phyloP scores from a whole-genome alignment of 64 coral and sea anemone genomes.

The Porites australiensis region DNA sequence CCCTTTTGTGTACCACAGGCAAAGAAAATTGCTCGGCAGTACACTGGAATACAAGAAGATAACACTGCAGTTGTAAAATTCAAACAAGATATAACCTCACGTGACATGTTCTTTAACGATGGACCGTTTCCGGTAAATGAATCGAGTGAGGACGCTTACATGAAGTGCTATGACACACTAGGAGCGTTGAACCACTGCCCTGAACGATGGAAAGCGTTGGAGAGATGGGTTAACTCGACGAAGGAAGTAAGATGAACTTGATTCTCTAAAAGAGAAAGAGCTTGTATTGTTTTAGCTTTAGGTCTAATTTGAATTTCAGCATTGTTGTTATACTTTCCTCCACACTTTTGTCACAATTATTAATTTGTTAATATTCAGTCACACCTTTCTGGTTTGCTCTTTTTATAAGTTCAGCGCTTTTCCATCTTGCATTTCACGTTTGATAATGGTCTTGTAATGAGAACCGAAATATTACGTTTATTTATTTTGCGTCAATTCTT shows the following conservation, averaged over 20 bases:
- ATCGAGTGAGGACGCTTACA: constrained; percentile 57
- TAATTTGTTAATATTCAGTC: too few species aligned
- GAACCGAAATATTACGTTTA: too few species aligned
- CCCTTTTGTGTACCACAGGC: constrained; percentile 11
- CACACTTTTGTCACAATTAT: too few species aligned
- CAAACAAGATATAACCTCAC: constrained; percentile 24
- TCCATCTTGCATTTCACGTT: too few species aligned
- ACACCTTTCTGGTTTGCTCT: too few species aligned
- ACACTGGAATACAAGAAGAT: constrained; percentile 53
- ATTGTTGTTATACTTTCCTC: too few species aligned
- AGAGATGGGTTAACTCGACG: constrained; percentile 64
- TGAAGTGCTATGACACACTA: constrained; percentile 33
- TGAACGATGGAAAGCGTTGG: constrained; percentile 44
- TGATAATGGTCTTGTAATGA: too few species aligned
- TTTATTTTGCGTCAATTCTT: too few species aligned
- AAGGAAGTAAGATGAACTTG: constrained; percentile 31
- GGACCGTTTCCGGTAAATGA: constrained; percentile 46
- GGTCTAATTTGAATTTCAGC: too few species aligned
- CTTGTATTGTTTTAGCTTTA: too few species aligned
- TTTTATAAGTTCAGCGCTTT: too few species aligned
- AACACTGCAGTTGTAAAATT: constrained; percentile 55
- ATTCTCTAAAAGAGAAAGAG: not conserved
- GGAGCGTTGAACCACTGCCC: constrained; percentile 25
- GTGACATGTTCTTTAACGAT: constrained; percentile 78
- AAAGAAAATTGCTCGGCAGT: constrained; percentile 59